Conservation (phyloP, 1,140 invertebrate species). For the Megathymus violae region DNA sequence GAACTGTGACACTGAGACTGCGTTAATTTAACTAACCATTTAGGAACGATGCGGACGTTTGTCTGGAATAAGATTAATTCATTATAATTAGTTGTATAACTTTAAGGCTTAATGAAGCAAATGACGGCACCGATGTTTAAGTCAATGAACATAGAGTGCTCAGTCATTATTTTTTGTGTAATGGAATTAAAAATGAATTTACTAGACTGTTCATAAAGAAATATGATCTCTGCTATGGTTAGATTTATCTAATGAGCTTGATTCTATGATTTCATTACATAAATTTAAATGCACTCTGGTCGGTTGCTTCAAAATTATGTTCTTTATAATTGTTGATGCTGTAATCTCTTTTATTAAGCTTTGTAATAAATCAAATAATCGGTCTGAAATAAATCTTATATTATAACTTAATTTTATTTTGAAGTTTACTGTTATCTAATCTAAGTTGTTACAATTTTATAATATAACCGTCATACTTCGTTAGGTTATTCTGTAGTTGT, state of each 20-base stretch:
- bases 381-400: too few species aligned
- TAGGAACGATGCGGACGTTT: not conserved
- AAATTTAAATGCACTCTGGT: not conserved
- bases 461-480: too few species aligned
- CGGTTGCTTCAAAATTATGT: too few species aligned
- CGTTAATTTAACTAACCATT: not conserved
- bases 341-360: not conserved
- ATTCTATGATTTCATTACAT: not conserved
- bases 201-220: not conserved
- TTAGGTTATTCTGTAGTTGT: too few species aligned
- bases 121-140: not conserved
- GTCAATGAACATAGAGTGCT: not conserved
- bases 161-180: not conserved
- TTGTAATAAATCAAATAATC: too few species aligned
- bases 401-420: too few species aligned
- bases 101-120: not conserved
- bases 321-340: not conserved
- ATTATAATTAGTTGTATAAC: not conserved
- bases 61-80: not conserved
- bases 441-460: too few species aligned
- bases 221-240: not conserved
- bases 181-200: not conserved
- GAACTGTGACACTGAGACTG: slow-evolving; percentile 1
- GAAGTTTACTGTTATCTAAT: too few species aligned
- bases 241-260: not conserved